These are phyloP conservation scores for Chiroxiphia lanceolata DNA, from an alignment of 2,797 vertebrate species.

Conservation along the genomic window DNA sequence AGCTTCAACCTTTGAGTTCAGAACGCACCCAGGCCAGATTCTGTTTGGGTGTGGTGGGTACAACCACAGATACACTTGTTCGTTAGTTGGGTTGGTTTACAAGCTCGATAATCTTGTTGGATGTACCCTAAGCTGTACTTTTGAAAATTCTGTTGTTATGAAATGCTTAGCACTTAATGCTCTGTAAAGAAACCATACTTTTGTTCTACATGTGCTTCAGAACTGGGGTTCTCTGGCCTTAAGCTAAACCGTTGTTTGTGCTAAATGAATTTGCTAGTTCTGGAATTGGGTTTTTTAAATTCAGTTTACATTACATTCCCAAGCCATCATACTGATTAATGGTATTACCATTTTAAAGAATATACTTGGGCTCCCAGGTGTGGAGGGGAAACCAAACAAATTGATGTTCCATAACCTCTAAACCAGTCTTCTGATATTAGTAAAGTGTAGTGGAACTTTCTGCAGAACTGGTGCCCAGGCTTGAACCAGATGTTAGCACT, in stretches of 20 bases:
- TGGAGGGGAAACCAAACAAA: conserved; percentile 52
- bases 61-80: not conserved
- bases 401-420: not conserved
- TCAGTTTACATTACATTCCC: conserved; percentile 40
- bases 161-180: not conserved
- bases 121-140: not conserved
- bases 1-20: not conserved
- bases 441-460: not conserved
- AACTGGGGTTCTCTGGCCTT: not conserved
- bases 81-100: not conserved
- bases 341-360: conserved; percentile 50
- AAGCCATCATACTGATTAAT: conserved; percentile 26
- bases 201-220: not conserved
- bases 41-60: not conserved
- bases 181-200: not conserved
- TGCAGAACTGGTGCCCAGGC: not conserved
- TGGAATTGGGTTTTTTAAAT: conserved; percentile 27
- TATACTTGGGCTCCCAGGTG: not conserved
- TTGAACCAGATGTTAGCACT: not conserved
- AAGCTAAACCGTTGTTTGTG: not conserved
- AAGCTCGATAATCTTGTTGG: not conserved
- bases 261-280: conserved; percentile 49
- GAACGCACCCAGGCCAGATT: not conserved
- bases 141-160: not conserved
- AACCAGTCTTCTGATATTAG: conserved; percentile 6